Evolutionary conservation across 2,797 vertebrate species (phyloP).

Genomic region (Chlorospingus semifuscus): DNA sequence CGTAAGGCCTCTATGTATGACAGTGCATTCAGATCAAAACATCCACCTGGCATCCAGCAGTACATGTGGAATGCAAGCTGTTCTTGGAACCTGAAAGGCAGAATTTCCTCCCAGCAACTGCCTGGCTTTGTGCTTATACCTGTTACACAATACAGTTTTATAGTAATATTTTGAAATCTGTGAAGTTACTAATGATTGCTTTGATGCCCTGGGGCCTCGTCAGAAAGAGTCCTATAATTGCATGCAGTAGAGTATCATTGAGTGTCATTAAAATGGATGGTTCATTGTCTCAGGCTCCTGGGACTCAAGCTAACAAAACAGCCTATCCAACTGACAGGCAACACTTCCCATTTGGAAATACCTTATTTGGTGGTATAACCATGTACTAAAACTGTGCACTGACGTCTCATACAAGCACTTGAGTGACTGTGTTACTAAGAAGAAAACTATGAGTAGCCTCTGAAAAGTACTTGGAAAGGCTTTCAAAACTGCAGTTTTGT

Average conservation of each 20-base stretch:
- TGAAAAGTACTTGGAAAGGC: not conserved
- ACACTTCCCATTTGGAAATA: not conserved
- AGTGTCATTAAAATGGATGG: not conserved
- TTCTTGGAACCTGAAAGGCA: not conserved
- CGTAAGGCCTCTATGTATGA: fast-evolving
- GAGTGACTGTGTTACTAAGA: not conserved
- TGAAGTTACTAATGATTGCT: not conserved
- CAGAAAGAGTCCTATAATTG: not conserved
- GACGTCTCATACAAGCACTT: not conserved
- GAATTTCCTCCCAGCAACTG: not conserved
- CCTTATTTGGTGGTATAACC: not conserved
- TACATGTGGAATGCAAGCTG: not conserved
- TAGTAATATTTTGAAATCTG: not conserved
- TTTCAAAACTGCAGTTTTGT: not conserved
- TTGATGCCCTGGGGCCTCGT: not conserved
- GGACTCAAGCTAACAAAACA: not conserved
- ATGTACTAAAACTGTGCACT: not conserved
- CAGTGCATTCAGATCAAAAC: not conserved
- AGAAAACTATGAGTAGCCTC: not conserved
- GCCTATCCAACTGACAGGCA: not conserved
- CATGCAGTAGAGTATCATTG: not conserved
- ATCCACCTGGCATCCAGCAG: not conserved
- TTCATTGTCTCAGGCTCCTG: not conserved
- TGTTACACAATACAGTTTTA: not conserved
- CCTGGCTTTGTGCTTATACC: not conserved